Evolutionary conservation across 2,888 invertebrate genomes (phyloP).

Genomic region (Apoderus coryli): DNA sequence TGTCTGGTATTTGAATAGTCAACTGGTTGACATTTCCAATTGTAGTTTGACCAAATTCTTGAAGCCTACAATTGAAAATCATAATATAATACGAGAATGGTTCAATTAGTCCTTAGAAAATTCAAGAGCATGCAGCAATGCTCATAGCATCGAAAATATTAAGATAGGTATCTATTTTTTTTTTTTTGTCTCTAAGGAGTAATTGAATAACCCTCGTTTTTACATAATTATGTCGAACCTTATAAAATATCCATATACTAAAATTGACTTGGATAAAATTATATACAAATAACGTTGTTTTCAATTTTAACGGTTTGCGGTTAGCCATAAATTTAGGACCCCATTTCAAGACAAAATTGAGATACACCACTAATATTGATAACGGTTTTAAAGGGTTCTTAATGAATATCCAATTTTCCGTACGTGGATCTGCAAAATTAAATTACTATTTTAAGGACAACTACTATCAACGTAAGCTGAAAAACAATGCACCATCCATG

Average conservation of each 20-base stretch:
- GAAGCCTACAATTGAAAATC: slow-evolving; percentile 42
- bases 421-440: slow-evolving; percentile 40
- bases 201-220: no score
- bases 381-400: slow-evolving; percentile 48
- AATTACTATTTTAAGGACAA: no score
- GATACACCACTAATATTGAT: slow-evolving; percentile 49
- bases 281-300: slow-evolving; percentile 65
- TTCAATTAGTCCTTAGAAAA: slow-evolving; percentile 8
- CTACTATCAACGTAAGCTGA: no score
- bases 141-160: no score
- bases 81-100: slow-evolving; percentile 1
- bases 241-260: slow-evolving; percentile 66
- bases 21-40: slow-evolving; percentile 84
- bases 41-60: slow-evolving; percentile 58
- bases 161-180: no score
- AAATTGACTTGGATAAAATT: slow-evolving; percentile 78
- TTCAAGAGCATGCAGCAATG: no score
- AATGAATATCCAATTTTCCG: slow-evolving; percentile 57
- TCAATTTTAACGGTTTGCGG: slow-evolving; percentile 68
- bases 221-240: no score
- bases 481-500: no score
- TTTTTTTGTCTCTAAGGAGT: no score
- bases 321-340: slow-evolving; percentile 82
- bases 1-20: slow-evolving; percentile 63
- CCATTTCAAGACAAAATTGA: slow-evolving; percentile 58